phyloP scores from a whole-genome alignment of 2,888 invertebrate species.

The Harpalus rubripes region DNA sequence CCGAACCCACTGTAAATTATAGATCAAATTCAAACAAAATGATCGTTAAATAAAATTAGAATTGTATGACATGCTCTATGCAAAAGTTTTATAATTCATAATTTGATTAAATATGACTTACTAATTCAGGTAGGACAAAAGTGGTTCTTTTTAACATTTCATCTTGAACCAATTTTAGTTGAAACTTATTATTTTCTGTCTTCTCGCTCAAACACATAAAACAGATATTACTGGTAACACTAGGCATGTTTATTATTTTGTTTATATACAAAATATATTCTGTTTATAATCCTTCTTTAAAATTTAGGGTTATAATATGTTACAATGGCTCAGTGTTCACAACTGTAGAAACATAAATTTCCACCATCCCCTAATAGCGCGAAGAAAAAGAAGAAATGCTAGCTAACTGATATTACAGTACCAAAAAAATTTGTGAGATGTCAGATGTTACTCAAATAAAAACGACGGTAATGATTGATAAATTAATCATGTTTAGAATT shows the following conservation, averaged over 20 bases:
- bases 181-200: neutral
- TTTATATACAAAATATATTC: neutral
- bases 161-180: neutral
- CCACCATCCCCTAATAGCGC: too few species aligned
- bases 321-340: too few species aligned
- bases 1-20: too few species aligned
- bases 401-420: too few species aligned
- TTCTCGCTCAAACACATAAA: neutral
- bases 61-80: neutral
- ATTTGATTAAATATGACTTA: neutral
- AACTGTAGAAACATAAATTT: too few species aligned
- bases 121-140: neutral
- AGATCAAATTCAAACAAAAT: too few species aligned
- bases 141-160: neutral
- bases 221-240: neutral
- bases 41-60: neutral
- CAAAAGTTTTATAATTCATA: neutral
- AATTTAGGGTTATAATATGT: too few species aligned
- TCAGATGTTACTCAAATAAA: too few species aligned
- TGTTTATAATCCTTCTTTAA: neutral
- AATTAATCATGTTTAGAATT: too few species aligned
- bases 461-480: too few species aligned
- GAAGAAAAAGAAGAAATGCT: too few species aligned
- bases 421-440: too few species aligned
- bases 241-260: neutral